Evolutionary conservation across 2,113 vertebrate species (phyloP).

Genomic region (Aspiorhynchus laticeps): DNA sequence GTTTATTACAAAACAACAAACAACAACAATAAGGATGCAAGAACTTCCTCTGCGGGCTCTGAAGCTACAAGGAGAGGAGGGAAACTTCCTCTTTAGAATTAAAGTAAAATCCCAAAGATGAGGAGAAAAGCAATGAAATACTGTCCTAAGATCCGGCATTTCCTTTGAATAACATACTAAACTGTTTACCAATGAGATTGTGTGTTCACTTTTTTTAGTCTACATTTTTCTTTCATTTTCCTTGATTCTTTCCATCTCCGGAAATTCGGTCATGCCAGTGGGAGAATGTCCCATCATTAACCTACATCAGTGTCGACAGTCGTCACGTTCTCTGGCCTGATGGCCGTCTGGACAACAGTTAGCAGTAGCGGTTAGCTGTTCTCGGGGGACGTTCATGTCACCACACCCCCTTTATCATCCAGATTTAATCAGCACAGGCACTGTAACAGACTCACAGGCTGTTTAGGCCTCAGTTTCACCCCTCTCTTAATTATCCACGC

Average conservation of each 20-base stretch:
- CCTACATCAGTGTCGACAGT: not conserved
- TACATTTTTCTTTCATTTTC: not conserved
- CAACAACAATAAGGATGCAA: not conserved
- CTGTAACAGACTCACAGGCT: not conserved
- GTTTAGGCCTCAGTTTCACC: not conserved
- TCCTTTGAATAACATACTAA: not conserved
- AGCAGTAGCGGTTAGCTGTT: not conserved
- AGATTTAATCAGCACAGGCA: slow-evolving; percentile 25
- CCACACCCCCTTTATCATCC: slow-evolving; percentile 41
- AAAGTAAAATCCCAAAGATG: not conserved
- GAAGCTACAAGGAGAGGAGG: not conserved
- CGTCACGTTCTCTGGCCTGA: not conserved
- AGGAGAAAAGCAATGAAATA: not conserved
- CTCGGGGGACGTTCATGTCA: not conserved
- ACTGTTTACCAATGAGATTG: slow-evolving; percentile 17
- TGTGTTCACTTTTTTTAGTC: not conserved
- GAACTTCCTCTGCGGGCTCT: not conserved
- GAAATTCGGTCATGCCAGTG: slow-evolving; percentile 5
- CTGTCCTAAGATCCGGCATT: not conserved
- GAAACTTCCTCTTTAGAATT: not conserved
- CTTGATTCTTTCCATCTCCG: not conserved
- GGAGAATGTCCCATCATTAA: slow-evolving; percentile 7
- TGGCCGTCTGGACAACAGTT: not conserved
- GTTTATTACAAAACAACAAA: slow-evolving; percentile 9
- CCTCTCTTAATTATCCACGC: not conserved